Base-by-base conservation (phyloP, 2,113 vertebrate genomes). In the Loxodonta africana region DNA sequence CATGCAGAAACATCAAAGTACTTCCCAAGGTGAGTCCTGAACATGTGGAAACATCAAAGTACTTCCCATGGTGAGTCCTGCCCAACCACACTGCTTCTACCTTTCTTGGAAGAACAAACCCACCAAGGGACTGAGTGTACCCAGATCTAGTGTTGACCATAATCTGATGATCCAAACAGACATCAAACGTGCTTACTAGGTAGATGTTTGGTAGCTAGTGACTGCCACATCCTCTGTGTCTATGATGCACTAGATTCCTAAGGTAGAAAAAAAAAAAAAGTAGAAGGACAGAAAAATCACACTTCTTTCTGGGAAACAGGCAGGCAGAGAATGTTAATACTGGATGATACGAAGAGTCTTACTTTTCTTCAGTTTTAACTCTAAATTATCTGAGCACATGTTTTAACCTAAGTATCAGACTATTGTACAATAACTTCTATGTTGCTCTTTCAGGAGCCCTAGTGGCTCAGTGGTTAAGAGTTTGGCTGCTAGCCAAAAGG, bases 381-480 rank as follows among this genome's bases (percentile, higher is more conserved):
- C 83, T 69, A 26, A 67, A 86, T 44, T 4, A 81, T 15, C 10
- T 77, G 67, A 97, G 26, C 26, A 90, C 5, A 67, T 94, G 53
- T 92, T 93, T 89, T 67, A 90, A 78, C 10, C 67, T 53, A 53
- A 2, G 28, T 62, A 69, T 87, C 85, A 95, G 41, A 91, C 46
- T 62, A 20, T 86, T 63, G 37, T 48, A n/a, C 28, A 86, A 18
- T 41, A 63, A 71, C 26, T 93, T 28, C 28, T 60, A 23, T 28
- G 73, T 26, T 65, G 18, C 46, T 48, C 83, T 18, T 20, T 94
- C 77, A 30, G 53, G 48, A 48, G 53, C 53, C 53, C 53, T 57
- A 12, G 14, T 57, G 53, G 53, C 15, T 57, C 53, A 57, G 53
- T 17, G 15, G 53, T 17, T 17, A 57, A 57, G 53, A 57, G 53